Base-by-base conservation (phyloP, 1,140 invertebrate species). In the Cydia pomonella region DNA sequence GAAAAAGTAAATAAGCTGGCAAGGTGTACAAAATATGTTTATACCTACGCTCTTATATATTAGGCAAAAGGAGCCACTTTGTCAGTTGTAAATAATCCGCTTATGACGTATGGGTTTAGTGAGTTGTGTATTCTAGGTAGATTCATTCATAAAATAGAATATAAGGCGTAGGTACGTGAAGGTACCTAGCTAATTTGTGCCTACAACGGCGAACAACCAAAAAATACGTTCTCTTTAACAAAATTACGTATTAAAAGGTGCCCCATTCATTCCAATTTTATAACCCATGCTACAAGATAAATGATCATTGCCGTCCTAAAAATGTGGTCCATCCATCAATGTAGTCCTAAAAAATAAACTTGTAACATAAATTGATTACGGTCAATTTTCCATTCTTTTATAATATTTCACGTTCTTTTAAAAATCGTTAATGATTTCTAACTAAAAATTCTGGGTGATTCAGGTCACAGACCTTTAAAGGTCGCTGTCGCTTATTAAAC, bases 261-360 rank as follows among this genome's bases (percentile, higher is more conserved):
- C 13, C 44, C 12, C 16, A 50, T 16, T 50, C 16, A 50, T n/a
- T 50, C 38, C 38, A 41, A 10, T 41, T 41, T 41, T 13, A n/a
- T 47, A 47, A 47, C 44, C 44, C 44, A 47, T 50, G n/a, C n/a
- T n/a, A 50, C 47, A 50, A n/a, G 47, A n/a, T 50, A 18, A 50
- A 50, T 50, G 47, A 50, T n/a, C 47, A 50, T 50, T 50, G 16
- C 41, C 13, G 41, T 44, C 41, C 41, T 16, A 44, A 44, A 44
- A 44, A 44, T 44, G 2, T 16, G 41, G 41, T 44, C 1, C 47
- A 50, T 50, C n/a, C 47, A 50, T 50, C 47, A 50, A 50, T 41
- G 38, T 41, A 50, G n/a, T 7, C 16, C 2, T 47, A 47, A 50
- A 50, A 50, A 50, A n/a, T n/a, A n/a, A 38, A 50, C 47, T 18